Conservation (phyloP, 2,888 invertebrate species). For the Cataglyphis rosenhaueri region DNA sequence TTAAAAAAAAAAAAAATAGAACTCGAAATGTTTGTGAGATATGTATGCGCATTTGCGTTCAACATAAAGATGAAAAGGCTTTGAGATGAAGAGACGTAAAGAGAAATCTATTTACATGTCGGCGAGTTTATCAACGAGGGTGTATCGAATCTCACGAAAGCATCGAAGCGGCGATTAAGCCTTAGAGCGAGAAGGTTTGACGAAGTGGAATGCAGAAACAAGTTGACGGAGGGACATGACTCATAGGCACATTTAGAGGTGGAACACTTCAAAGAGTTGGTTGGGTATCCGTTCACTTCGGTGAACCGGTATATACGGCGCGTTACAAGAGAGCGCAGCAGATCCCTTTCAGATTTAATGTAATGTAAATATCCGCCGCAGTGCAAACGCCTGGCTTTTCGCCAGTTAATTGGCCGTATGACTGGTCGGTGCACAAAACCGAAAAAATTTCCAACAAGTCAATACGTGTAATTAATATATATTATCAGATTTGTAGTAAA, state of each 20-base stretch:
- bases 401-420: slow-evolving; percentile 69
- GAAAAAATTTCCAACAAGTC: slow-evolving; percentile 46
- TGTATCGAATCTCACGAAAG: slow-evolving; percentile 51
- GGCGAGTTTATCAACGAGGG: slow-evolving; percentile 57
- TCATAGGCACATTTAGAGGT: slow-evolving; percentile 68
- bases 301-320: slow-evolving; percentile 64
- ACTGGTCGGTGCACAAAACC: slow-evolving; percentile 50
- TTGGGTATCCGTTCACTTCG: slow-evolving; percentile 62
- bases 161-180: slow-evolving; percentile 68
- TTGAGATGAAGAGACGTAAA: slow-evolving; percentile 24
- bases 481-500: background rate
- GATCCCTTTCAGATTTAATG: slow-evolving; percentile 79
- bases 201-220: slow-evolving; percentile 72
- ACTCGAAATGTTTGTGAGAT: background rate
- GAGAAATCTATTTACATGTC: slow-evolving; percentile 57
- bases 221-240: slow-evolving; percentile 69
- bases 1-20: background rate
- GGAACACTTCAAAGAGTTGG: slow-evolving; percentile 70
- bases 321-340: slow-evolving; percentile 61
- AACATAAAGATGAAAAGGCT: slow-evolving; percentile 23
- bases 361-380: slow-evolving; percentile 79
- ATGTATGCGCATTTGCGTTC: background rate
- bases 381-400: slow-evolving; percentile 64
- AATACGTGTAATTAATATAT: slow-evolving; percentile 31
- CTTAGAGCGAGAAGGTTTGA: slow-evolving; percentile 67